Base-by-base conservation (phyloP, 2,113 vertebrate species). In the Phrynosoma blainvillii region DNA sequence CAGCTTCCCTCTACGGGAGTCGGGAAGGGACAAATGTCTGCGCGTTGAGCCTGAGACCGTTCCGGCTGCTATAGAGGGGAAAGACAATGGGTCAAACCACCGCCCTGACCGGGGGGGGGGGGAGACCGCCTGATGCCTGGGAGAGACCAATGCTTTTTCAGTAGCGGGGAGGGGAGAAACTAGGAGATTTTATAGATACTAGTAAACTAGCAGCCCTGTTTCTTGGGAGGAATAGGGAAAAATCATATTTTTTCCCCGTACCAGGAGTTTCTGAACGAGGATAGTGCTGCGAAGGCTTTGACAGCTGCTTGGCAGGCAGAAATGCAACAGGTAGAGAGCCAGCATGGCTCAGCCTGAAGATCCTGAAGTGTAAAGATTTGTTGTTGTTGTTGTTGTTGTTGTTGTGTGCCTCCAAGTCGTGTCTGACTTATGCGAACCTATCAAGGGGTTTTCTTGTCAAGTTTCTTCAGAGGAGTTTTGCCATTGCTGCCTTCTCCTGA, bases 1-100 rank as follows among this genome's bases (percentile, higher is more conserved):
- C 1, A 3, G 42, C 2, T 0, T 2, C 1, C 27, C 16, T 4
- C 59, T 23, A 59, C 36, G 65, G 62, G 71, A 18, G 4, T 14
- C 54, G 20, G 11, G 2, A 8, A 82, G 71, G 30, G 47, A 42
- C 62, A 68, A 16, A 47, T 3, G 13, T 1, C 2, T 21, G 25
- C 6, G n/a, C 5, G 16, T 20, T 16, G 6, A 5, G 11, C 30
- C 12, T 8, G 8, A 3, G 12, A 8, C 3, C 9, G 16, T 56
- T 68, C 54, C 1, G 2, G 13, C 21, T 3, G 7, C 3, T 0
- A n/a, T 1, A 1, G 86, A 20, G 62, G 16, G 10, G 1, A 2
- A 62, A 40, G 86, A 40, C 36, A 25, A 5, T 84, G 70, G 70
- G n/a, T 23, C 42, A 78, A 21, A 52, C 27, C 59, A 62, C 5